Conservation (phyloP, 2,888 invertebrate genomes). For the Stenchaetothrips biformis region DNA sequence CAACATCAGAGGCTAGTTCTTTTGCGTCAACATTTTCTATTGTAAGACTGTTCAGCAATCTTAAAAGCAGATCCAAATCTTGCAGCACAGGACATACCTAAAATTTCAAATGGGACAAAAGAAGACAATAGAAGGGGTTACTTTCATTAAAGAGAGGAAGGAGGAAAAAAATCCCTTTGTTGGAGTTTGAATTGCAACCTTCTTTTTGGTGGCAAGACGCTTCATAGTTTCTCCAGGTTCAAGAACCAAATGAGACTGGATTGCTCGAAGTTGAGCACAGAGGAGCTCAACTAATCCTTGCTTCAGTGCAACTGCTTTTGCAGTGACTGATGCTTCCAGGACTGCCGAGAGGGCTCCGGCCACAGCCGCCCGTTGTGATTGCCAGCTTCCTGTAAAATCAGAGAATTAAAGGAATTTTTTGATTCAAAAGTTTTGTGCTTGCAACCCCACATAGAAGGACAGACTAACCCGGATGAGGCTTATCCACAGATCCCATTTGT, state of each 20-base stretch:
- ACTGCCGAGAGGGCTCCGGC: background rate
- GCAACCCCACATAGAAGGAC: background rate
- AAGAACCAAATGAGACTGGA: background rate
- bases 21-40: constrained; percentile 53
- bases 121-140: no score
- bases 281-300: background rate
- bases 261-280: background rate
- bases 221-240: background rate
- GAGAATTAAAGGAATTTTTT: background rate
- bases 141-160: constrained; percentile 25
- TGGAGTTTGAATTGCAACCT: constrained; percentile 29
- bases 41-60: constrained; percentile 57
- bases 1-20: constrained; percentile 51
- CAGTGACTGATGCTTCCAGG: background rate
- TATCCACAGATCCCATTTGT: background rate
- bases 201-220: constrained; percentile 7
- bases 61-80: constrained; percentile 55
- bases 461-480: background rate
- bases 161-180: background rate
- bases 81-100: constrained; percentile 51
- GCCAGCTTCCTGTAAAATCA: background rate
- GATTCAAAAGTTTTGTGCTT: background rate
- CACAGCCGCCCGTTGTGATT: background rate
- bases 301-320: background rate
- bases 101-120: constrained; percentile 10